These are phyloP conservation scores for Parazoanthus swiftii DNA, from an alignment of 92 coral and sea anemone genomes.

Conservation along the genomic window DNA sequence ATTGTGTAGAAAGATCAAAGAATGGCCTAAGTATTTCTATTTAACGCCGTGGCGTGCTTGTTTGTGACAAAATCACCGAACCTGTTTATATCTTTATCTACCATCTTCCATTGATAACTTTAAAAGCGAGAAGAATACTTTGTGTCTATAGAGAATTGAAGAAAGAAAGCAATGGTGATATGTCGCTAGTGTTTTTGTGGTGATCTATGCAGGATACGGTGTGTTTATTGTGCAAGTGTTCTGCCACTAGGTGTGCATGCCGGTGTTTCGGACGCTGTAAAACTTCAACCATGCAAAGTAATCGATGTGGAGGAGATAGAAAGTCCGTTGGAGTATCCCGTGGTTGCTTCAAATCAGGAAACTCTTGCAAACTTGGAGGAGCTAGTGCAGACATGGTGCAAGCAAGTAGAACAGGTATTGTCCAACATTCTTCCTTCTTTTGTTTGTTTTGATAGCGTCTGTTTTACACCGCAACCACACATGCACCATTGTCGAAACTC, in stretches of 20 bases:
- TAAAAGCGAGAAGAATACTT: too few relatives aligned
- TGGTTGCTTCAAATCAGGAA: slow-evolving; percentile 73
- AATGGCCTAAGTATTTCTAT: too few relatives aligned
- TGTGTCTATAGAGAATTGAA: too few relatives aligned
- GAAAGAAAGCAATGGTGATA: too few relatives aligned
- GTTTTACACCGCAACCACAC: background rate
- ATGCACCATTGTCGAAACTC: background rate
- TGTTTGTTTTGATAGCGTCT: background rate
- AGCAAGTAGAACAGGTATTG: slow-evolving; percentile 81
- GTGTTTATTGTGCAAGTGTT: background rate
- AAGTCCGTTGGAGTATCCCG: slow-evolving; percentile 76
- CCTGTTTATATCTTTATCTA: too few relatives aligned
- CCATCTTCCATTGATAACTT: too few relatives aligned
- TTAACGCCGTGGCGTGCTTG: too few relatives aligned
- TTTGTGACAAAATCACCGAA: too few relatives aligned
- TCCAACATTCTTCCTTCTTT: background rate
- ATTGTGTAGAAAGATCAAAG: too few relatives aligned
- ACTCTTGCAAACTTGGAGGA: slow-evolving; percentile 69
- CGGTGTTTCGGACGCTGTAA: slow-evolving; percentile 68
- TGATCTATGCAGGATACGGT: too few relatives aligned
- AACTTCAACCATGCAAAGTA: slow-evolving; percentile 71
- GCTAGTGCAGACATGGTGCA: slow-evolving; percentile 84
- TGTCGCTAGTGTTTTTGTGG: too few relatives aligned
- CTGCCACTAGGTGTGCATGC: slow-evolving; percentile 65
- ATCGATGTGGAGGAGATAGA: slow-evolving; percentile 60